Evolutionary conservation across 2,797 vertebrate species (phyloP), one percentile per base, ranked within the genome.

Genomic region (Champsocephalus esox): DNA sequence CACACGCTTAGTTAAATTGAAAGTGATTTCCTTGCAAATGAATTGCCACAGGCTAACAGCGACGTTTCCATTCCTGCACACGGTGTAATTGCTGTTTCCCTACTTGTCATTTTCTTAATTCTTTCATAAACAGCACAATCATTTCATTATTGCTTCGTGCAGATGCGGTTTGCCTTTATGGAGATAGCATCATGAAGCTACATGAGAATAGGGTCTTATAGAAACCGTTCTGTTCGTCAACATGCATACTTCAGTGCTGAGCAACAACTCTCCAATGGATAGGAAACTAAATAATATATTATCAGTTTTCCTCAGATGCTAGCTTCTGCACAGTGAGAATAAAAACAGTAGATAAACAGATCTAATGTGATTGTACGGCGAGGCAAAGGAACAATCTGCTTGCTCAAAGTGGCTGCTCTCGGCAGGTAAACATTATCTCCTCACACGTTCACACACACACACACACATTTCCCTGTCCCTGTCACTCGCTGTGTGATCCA

Each of bases 51-150:
- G 77, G 81, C 79, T 65, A 82, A 80, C 65, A 49, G 66, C 50
- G 34, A 63, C 46, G 78, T 77, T 84, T 58, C 54, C 59, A 71
- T 73, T 77, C 34, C 66, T 41, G 63, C 60, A 24, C 10, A 28
- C 21, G 28, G 55, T 38, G 57, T 84, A 80, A 90, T 89, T 77
- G 74, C 32, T 62, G 79, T 51, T 51, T 70, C 50, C 50, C 45
- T 51, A 14, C 50, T 48, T 66, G 55, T 86, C 73, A 51, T 68
- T 86, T 81, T 62, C 77, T 76, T 69, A 48, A 73, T 58, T 59
- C 43, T 57, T 79, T 73, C 34, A 71, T 24, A 80, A 77, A 55
- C 63, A 60, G 57, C 62, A 50, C 10, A 51, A 6, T 43, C 45
- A 71, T 74, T 80, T 64, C 17, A 63, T 67, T 83, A 83, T 73